Conservation (phyloP, 92 coral and sea anemone genomes). For the Palythoa grandis region DNA sequence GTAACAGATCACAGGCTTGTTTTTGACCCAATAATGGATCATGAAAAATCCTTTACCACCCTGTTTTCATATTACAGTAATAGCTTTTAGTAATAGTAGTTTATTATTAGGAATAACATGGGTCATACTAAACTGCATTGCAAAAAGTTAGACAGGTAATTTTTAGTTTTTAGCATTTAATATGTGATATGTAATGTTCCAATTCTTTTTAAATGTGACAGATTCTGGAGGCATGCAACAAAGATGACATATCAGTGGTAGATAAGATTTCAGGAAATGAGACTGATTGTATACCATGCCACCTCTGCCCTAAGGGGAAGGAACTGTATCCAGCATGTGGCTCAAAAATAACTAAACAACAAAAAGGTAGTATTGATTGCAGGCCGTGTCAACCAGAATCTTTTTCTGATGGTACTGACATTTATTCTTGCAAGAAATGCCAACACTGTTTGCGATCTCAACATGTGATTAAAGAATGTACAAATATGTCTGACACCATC, state of each 20-base stretch:
- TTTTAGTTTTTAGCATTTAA: too few species aligned
- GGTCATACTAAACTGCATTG: too few species aligned
- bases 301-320: not conserved
- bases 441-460: conserved; percentile 6
- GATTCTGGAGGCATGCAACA: not conserved
- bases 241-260: not conserved
- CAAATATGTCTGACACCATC: conserved; percentile 13
- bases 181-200: too few species aligned
- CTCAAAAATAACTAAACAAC: not conserved
- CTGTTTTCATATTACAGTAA: too few species aligned
- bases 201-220: not conserved
- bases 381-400: not conserved
- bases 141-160: too few species aligned
- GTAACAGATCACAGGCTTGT: too few species aligned
- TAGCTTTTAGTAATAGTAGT: too few species aligned
- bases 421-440: conserved; percentile 20
- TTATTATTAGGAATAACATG: too few species aligned
- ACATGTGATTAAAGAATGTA: conserved; percentile 6
- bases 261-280: not conserved
- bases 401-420: not conserved
- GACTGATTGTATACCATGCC: not conserved
- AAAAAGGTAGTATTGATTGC: not conserved
- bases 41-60: too few species aligned
- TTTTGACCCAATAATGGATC: too few species aligned
- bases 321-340: conserved; percentile 1